phyloP scores from a whole-genome alignment of 2,113 vertebrate genomes.

The Aspiorhynchus laticeps region DNA sequence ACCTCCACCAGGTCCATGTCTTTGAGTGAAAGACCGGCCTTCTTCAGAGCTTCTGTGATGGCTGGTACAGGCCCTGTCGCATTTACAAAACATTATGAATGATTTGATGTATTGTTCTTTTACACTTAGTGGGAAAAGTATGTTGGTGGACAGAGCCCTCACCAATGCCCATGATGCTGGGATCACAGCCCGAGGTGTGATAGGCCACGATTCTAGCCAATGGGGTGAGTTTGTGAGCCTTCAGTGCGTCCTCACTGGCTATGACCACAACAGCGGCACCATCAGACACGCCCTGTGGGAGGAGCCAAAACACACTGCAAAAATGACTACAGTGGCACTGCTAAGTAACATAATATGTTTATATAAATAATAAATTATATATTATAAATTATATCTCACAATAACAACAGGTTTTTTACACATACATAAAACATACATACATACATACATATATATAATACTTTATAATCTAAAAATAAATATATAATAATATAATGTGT shows the following conservation, averaged over 20 bases:
- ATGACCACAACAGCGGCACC: conserved; percentile 90
- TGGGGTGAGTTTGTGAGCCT: conserved; percentile 88
- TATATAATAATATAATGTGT: no score
- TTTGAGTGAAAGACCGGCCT: conserved; percentile 84
- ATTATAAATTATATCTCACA: no score
- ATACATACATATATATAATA: no score
- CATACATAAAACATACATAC: no score
- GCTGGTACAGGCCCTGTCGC: conserved; percentile 89
- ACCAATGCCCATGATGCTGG: conserved; percentile 98
- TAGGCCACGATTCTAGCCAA: conserved; percentile 91
- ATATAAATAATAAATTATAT: background rate
- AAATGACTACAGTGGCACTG: background rate
- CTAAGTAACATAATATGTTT: background rate
- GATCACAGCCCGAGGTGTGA: conserved; percentile 90
- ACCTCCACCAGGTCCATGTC: conserved; percentile 98
- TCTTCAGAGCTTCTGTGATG: conserved; percentile 89
- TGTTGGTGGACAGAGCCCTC: conserved; percentile 41
- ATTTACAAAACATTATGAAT: background rate
- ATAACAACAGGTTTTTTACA: no score
- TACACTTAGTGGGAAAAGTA: background rate
- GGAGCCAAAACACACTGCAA: background rate
- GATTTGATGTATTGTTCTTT: background rate
- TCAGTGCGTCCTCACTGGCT: conserved; percentile 91
- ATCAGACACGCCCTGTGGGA: conserved; percentile 86
- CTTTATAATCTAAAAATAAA: no score